Percentiles rank a stretch among this genome's conserved stretches.
Conservation (phyloP, 2,888 invertebrate genomes). For the Minunthozetes semirufus region DNA sequence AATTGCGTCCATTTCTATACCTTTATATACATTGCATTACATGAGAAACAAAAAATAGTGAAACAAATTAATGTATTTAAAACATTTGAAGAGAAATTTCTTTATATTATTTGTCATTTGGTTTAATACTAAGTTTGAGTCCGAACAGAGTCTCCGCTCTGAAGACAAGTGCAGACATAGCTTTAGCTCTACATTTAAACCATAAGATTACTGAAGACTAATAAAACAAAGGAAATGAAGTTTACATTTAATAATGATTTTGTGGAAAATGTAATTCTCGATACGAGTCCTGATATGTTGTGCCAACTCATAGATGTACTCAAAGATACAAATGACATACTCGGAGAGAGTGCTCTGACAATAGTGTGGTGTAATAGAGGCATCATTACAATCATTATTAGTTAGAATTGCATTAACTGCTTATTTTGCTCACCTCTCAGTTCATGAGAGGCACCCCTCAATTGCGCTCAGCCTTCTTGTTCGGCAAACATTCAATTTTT, state of each 20-base stretch:
- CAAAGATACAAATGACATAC: not conserved
- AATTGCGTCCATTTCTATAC: slow-evolving; percentile 2
- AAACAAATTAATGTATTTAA: slow-evolving; percentile 11
- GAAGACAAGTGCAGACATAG: not conserved
- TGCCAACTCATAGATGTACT: not conserved
- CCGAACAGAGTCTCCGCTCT: no score
- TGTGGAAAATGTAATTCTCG: not conserved
- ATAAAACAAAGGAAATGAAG: slow-evolving; percentile 12
- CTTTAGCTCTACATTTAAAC: not conserved
- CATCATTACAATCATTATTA: slow-evolving; percentile 22
- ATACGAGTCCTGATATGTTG: not conserved
- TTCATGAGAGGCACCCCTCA: not conserved
- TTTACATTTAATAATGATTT: slow-evolving; percentile 19
- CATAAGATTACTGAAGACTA: not conserved
- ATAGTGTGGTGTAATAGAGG: slow-evolving; percentile 16
- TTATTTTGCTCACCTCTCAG: slow-evolving; percentile 28
- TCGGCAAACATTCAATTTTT: slow-evolving; percentile 26
- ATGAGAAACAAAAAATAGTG: slow-evolving; percentile 1
- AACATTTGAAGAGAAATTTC: not conserved
- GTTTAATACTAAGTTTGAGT: not conserved
- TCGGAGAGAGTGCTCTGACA: not conserved
- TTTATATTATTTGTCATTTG: not conserved
- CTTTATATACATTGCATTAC: no score
- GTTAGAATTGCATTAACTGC: slow-evolving; percentile 23
- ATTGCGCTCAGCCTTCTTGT: slow-evolving; percentile 14